Evolutionary conservation across 2,113 vertebrate species (phyloP).

Genomic region (Cettia cetti): DNA sequence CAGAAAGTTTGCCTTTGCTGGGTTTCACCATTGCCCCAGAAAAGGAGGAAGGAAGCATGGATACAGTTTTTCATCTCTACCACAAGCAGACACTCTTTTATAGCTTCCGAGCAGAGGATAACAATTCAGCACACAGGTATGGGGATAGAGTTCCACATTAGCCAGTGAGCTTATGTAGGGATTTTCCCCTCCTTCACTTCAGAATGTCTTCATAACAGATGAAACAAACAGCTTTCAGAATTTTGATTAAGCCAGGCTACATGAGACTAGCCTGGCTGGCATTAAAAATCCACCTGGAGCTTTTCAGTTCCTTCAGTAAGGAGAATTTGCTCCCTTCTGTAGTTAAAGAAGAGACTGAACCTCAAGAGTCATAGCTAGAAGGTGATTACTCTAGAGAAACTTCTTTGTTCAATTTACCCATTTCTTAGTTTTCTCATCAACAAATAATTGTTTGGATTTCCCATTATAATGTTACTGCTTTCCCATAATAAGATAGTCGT

Average conservation of each 20-base stretch:
- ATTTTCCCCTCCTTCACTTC: background rate
- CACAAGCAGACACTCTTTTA: conserved; percentile 97
- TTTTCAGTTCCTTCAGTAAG: background rate
- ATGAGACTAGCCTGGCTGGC: background rate
- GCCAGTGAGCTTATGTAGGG: background rate
- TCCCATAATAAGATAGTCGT: background rate
- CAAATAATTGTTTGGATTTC: background rate
- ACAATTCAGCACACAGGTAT: conserved; percentile 87
- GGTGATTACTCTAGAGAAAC: background rate
- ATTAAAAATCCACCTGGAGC: background rate
- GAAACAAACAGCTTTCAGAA: background rate
- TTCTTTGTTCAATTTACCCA: background rate
- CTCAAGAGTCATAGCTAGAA: background rate
- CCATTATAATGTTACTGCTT: background rate
- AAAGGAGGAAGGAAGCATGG: conserved; percentile 72
- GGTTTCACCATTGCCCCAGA: conserved; percentile 91
- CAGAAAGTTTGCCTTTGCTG: conserved; percentile 91
- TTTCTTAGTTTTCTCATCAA: background rate
- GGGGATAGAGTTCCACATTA: background rate
- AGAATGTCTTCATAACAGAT: background rate
- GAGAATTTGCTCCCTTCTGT: background rate
- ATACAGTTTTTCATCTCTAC: conserved; percentile 90
- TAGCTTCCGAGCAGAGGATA: conserved; percentile 89
- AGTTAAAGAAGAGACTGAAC: background rate
- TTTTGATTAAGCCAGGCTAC: background rate